Evolutionary conservation across 2,113 vertebrate genomes (phyloP).

Genomic region (Mobula birostris): DNA sequence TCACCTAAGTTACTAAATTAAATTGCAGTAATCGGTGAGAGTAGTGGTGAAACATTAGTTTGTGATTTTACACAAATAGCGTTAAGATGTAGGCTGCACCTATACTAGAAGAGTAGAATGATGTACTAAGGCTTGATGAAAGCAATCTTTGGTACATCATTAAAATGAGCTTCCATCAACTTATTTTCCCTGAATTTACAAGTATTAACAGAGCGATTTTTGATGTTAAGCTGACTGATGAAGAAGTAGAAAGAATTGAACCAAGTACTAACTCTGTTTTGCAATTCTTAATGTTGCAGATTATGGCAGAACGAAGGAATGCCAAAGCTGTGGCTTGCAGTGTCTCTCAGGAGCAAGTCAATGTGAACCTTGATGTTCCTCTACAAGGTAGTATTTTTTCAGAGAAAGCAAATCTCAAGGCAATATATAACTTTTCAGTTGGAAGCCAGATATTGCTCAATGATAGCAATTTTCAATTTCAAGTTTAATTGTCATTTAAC

Average conservation of each 20-base stretch:
- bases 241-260: not conserved
- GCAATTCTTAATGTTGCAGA: constrained; percentile 54
- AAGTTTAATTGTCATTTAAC: no score
- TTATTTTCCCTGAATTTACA: not conserved
- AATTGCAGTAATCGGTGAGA: not conserved
- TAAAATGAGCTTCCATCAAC: not conserved
- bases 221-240: not conserved
- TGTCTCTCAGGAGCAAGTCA: constrained; percentile 67
- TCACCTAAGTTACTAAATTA: no score
- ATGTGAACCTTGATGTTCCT: constrained; percentile 75
- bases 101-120: not conserved
- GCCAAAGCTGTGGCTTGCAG: constrained; percentile 83
- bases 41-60: not conserved
- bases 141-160: not conserved
- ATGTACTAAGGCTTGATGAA: not conserved
- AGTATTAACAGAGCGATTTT: not conserved
- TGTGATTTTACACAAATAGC: not conserved
- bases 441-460: not conserved
- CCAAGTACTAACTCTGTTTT: not conserved
- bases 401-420: not conserved
- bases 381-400: constrained; percentile 74
- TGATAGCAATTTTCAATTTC: no score
- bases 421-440: not conserved
- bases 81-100: not conserved
- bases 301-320: constrained; percentile 96